These are phyloP conservation scores for Sitobion miscanthi DNA, from an alignment of 1,140 invertebrate genomes.

Conservation along the genomic window DNA sequence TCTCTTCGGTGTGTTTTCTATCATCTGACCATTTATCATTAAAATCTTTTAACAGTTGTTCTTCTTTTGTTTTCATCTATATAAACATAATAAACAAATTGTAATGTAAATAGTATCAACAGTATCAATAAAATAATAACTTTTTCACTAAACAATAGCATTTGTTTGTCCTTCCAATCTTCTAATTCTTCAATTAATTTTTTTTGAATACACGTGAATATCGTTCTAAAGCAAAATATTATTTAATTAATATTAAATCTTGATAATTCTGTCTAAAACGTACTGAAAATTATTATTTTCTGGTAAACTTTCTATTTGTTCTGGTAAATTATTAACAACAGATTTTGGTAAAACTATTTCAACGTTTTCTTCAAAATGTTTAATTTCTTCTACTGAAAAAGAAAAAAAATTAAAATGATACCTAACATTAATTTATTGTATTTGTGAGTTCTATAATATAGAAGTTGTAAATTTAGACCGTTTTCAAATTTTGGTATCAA, in stretches of 20 bases:
- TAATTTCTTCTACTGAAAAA: background rate
- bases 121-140: background rate
- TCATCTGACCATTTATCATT: constrained; percentile 14
- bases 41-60: constrained; percentile 33
- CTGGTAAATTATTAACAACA: background rate
- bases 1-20: constrained; percentile 13
- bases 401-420: background rate
- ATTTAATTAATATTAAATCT: background rate
- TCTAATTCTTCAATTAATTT: constrained; percentile 36
- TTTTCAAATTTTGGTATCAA: background rate
- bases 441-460: background rate
- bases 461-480: background rate
- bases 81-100: constrained; percentile 1
- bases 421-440: background rate
- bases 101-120: background rate
- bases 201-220: background rate
- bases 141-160: constrained; percentile 37
- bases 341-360: background rate
- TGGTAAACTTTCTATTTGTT: background rate
- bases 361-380: background rate
- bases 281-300: background rate
- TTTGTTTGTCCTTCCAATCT: constrained; percentile 35
- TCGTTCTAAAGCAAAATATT: background rate
- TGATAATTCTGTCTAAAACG: background rate
- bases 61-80: constrained; percentile 46